phyloP scores from a whole-genome alignment of 2,888 invertebrate species.

The Tipula lateralis region DNA sequence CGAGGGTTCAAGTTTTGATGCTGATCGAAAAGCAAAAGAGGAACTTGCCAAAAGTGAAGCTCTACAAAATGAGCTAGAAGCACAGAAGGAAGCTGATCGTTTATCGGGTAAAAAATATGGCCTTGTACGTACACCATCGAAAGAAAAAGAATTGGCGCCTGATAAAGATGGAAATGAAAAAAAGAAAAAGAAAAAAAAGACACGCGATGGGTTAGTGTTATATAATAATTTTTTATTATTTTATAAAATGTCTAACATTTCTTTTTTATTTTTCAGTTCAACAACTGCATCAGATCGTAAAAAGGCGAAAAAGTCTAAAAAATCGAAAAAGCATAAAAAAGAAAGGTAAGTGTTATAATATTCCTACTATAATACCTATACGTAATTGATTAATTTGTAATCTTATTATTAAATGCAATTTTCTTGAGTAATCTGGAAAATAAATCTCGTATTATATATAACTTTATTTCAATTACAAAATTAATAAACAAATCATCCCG shows the following conservation, averaged over 20 bases:
- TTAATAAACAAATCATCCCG: not conserved
- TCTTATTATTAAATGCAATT: not conserved
- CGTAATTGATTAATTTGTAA: not conserved
- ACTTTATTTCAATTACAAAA: not conserved
- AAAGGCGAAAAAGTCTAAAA: not conserved
- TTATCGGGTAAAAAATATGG: constrained; percentile 58
- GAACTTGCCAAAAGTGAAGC: constrained; percentile 50
- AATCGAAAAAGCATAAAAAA: not conserved
- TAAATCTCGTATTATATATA: not conserved
- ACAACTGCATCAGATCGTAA: constrained; percentile 20
- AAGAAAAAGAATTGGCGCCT: constrained; percentile 49
- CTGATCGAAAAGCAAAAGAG: constrained; percentile 60
- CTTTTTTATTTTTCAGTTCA: constrained; percentile 34
- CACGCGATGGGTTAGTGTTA: constrained; percentile 60
- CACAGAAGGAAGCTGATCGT: constrained; percentile 48
- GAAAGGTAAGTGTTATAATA: not conserved
- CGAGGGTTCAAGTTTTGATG: constrained; percentile 88
- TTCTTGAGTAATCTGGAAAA: not conserved
- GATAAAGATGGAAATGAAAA: constrained; percentile 54
- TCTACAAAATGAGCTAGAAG: constrained; percentile 49
- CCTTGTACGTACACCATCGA: constrained; percentile 70
- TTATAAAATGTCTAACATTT: too few species aligned
- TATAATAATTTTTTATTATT: constrained; percentile 28
- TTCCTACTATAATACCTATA: not conserved
- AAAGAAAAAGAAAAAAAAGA: constrained; percentile 68